phyloP scores from a whole-genome alignment of 2,797 vertebrate genomes.

The Acanthurus leucopareius region DNA sequence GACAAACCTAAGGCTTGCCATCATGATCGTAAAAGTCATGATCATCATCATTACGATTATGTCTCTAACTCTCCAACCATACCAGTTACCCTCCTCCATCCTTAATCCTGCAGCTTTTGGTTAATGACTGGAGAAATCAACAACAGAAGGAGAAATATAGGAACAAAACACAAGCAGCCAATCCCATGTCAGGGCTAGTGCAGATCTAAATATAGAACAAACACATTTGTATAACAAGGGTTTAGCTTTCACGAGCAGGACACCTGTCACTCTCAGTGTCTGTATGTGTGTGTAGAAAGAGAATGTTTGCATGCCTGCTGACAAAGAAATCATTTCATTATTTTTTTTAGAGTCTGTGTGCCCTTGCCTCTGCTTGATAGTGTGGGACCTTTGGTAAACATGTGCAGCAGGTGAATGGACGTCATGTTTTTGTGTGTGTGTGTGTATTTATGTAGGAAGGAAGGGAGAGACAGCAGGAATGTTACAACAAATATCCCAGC shows the following conservation, averaged over 20 bases:
- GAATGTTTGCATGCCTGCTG: not conserved
- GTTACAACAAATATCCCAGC: slow-evolving; percentile 10
- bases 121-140: slow-evolving; percentile 42
- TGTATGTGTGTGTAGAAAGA: slow-evolving; percentile 10
- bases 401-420: slow-evolving; percentile 1
- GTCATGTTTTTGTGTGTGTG: not conserved
- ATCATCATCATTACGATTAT: slow-evolving; percentile 27
- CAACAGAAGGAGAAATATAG: slow-evolving; percentile 11
- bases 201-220: slow-evolving; percentile 62
- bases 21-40: slow-evolving; percentile 4
- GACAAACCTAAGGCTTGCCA: slow-evolving; percentile 33
- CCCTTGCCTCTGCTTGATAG: slow-evolving; percentile 4
- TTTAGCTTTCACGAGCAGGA: slow-evolving; percentile 60
- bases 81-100: not conserved
- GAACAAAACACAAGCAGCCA: slow-evolving; percentile 38
- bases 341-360: not conserved
- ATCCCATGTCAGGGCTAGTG: slow-evolving; percentile 18
- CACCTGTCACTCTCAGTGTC: slow-evolving; percentile 22
- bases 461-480: not conserved
- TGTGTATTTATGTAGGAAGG: not conserved
- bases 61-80: slow-evolving; percentile 23
- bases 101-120: slow-evolving; percentile 15
- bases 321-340: not conserved
- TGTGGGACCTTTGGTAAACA: not conserved
- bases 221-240: slow-evolving; percentile 52